Evolutionary conservation across 2,113 vertebrate genomes (phyloP).

Genomic region (Microtus oregoni): DNA sequence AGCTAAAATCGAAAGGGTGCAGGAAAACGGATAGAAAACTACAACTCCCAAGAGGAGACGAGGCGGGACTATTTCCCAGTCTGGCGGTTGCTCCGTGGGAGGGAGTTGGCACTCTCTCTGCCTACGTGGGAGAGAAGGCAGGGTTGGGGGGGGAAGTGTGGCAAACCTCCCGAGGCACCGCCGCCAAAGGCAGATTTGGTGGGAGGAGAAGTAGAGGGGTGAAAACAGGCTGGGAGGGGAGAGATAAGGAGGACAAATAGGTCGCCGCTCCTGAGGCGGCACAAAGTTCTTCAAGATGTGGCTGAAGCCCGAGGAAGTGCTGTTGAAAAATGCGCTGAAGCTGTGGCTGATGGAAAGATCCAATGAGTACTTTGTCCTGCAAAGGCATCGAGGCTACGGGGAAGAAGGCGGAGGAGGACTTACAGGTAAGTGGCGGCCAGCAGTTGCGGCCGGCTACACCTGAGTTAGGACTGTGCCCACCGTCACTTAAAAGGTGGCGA

Average conservation of each 20-base stretch:
- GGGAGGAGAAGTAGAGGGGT: slow-evolving; percentile 49
- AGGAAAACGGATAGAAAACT: slow-evolving; percentile 63
- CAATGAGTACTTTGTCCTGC: slow-evolving; percentile 96
- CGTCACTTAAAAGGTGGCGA: not conserved
- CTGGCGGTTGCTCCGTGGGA: slow-evolving; percentile 60
- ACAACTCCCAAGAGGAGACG: slow-evolving; percentile 79
- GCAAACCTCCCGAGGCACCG: slow-evolving; percentile 58
- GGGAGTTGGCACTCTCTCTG: slow-evolving; percentile 86
- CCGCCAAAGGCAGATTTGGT: slow-evolving; percentile 56
- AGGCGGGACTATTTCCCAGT: slow-evolving; percentile 61
- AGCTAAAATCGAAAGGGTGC: fast-evolving
- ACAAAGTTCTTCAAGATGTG: slow-evolving; percentile 90
- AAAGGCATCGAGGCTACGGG: slow-evolving; percentile 94
- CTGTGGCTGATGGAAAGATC: slow-evolving; percentile 96
- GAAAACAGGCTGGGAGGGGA: not conserved
- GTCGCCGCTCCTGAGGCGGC: not conserved
- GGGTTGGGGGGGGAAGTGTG: slow-evolving; percentile 77
- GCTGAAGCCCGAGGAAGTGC: slow-evolving; percentile 97
- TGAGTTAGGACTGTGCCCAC: not conserved
- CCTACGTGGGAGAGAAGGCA: slow-evolving; percentile 90
- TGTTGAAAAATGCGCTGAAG: slow-evolving; percentile 97
- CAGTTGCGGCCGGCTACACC: not conserved
- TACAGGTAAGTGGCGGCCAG: slow-evolving; percentile 89
- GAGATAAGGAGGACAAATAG: slow-evolving; percentile 48
- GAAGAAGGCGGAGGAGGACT: slow-evolving; percentile 95